Percentiles rank a stretch among this genome's conserved stretches.
Conservation (phyloP, 2,888 invertebrate genomes). For the Trissoscelio sp. region DNA sequence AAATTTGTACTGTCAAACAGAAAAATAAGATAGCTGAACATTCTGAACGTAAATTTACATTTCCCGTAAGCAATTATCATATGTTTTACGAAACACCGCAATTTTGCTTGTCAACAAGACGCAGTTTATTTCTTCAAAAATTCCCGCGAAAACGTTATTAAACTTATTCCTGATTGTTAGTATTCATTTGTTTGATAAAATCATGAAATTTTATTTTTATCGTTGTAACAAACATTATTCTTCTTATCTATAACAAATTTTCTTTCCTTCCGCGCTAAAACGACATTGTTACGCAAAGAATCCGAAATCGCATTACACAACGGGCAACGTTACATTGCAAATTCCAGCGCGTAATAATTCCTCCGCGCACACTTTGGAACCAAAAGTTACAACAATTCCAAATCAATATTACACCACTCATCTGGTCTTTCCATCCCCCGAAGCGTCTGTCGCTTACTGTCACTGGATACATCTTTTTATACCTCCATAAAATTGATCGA, state of each 20-base stretch:
- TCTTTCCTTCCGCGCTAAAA: not conserved
- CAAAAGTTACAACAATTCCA: conserved; percentile 36
- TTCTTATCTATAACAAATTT: too few relatives aligned
- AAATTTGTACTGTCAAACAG: conserved; percentile 10
- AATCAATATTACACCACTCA: conserved; percentile 37
- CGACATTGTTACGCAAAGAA: not conserved
- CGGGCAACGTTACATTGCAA: conserved; percentile 1
- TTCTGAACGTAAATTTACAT: conserved; percentile 14
- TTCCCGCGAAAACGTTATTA: too few relatives aligned
- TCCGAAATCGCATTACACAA: conserved; percentile 1
- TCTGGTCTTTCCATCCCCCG: conserved; percentile 6
- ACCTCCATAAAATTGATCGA: conserved; percentile 15
- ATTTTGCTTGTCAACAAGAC: not conserved
- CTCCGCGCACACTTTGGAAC: not conserved
- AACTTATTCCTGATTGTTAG: too few relatives aligned
- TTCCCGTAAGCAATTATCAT: conserved; percentile 5
- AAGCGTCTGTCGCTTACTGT: not conserved
- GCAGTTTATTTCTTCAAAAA: not conserved
- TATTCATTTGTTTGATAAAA: too few relatives aligned
- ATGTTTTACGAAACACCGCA: not conserved
- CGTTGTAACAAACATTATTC: too few relatives aligned
- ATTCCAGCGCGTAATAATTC: conserved; percentile 10
- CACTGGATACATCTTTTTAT: conserved; percentile 18
- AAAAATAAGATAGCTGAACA: conserved; percentile 10
- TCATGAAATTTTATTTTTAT: too few relatives aligned